phyloP scores from a whole-genome alignment of 2,888 invertebrate species.

The Microdon myrmicae region DNA sequence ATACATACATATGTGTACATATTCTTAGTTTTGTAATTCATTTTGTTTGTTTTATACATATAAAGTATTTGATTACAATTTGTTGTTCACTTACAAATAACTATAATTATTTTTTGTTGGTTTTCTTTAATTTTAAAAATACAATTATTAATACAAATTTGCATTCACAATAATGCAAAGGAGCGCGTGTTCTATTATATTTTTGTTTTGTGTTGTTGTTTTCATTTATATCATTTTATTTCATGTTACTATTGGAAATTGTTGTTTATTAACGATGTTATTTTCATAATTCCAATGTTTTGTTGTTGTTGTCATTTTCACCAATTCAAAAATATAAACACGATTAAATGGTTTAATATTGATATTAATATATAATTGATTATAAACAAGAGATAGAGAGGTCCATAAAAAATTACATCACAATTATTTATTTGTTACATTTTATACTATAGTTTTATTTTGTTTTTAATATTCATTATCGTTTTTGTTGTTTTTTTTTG shows the following conservation, averaged over 20 bases:
- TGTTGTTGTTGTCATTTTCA: too few relatives aligned
- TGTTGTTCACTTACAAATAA: conserved; percentile 24
- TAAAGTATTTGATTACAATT: conserved; percentile 50
- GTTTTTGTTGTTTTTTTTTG: conserved; percentile 3
- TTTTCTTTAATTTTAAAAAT: conserved; percentile 35
- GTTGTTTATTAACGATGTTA: too few relatives aligned
- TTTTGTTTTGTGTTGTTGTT: conserved; percentile 15
- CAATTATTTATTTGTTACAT: conserved; percentile 53
- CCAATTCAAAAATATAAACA: conserved; percentile 49
- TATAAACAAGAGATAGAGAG: conserved; percentile 53
- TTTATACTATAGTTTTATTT: conserved; percentile 38
- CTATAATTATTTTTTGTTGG: conserved; percentile 34
- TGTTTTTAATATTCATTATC: conserved; percentile 28
- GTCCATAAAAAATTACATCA: conserved; percentile 53
- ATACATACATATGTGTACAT: conserved; percentile 32
- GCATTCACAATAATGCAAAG: conserved; percentile 53
- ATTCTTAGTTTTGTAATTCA: conserved; percentile 21
- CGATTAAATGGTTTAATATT: conserved; percentile 41
- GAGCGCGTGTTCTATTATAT: conserved; percentile 44
- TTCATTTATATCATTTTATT: conserved; percentile 4
- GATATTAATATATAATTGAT: conserved; percentile 50
- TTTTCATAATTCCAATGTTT: too few relatives aligned
- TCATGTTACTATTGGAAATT: too few relatives aligned
- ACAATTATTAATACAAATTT: conserved; percentile 48
- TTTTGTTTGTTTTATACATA: conserved; percentile 29